A percentile compares a stretch with the other conserved stretches of the same genome.
phyloP scores from a whole-genome alignment of 2,888 invertebrate species.

The Drosophila cognata region DNA sequence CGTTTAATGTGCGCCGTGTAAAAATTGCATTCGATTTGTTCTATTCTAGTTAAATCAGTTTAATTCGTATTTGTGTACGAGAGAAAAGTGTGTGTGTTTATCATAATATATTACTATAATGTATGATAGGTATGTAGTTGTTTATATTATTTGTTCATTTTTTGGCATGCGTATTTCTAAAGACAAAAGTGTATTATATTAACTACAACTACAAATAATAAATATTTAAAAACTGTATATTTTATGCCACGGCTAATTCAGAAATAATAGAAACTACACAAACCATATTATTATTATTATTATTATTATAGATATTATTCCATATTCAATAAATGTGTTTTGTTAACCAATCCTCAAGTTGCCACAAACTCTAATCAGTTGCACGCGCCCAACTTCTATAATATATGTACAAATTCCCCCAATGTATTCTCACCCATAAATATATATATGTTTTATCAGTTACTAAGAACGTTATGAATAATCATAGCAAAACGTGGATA shows the following conservation, averaged over 20 bases:
- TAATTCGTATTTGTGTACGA: slow-evolving; percentile 37
- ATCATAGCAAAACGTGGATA: neutral
- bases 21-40: slow-evolving; percentile 54
- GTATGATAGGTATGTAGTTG: slow-evolving; percentile 50
- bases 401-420: neutral
- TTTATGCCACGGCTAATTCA: slow-evolving; percentile 60
- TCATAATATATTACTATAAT: slow-evolving; percentile 13
- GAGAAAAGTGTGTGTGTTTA: slow-evolving; percentile 64
- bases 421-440: neutral
- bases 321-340: slow-evolving; percentile 71
- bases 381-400: slow-evolving; percentile 31
- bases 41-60: slow-evolving; percentile 19
- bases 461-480: neutral
- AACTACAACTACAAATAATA: slow-evolving; percentile 69
- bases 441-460: slow-evolving; percentile 1
- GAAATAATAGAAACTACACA: slow-evolving; percentile 58
- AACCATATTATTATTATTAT: slow-evolving; percentile 47
- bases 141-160: slow-evolving; percentile 66
- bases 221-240: slow-evolving; percentile 61
- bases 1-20: slow-evolving; percentile 64
- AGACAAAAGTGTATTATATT: slow-evolving; percentile 68
- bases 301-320: slow-evolving; percentile 71
- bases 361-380: slow-evolving; percentile 31
- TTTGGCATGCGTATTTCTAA: slow-evolving; percentile 65
- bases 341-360: slow-evolving; percentile 54